These are phyloP conservation scores for Lingula anatina DNA, from an alignment of 2,888 invertebrate species.

Conservation along the genomic window DNA sequence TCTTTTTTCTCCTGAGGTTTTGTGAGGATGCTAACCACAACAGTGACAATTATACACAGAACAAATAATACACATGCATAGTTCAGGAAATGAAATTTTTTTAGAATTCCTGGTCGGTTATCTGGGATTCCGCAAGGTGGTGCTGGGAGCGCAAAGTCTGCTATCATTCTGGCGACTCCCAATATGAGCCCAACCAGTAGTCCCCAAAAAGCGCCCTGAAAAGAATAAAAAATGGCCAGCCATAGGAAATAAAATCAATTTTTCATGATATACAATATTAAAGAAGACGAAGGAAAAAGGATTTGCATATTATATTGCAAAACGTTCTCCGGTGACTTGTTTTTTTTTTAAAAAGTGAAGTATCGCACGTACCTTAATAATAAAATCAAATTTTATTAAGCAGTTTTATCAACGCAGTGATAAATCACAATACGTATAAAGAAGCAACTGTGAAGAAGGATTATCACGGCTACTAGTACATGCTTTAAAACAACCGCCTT, in stretches of 20 bases:
- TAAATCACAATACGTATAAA: too few relatives aligned
- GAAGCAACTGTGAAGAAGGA: too few relatives aligned
- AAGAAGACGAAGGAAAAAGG: too few relatives aligned
- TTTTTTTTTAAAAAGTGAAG: too few relatives aligned
- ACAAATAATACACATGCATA: slow-evolving; percentile 54
- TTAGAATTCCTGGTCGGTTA: slow-evolving; percentile 17
- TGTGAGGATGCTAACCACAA: slow-evolving; percentile 51
- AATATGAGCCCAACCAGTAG: slow-evolving; percentile 54
- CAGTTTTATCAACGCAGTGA: too few relatives aligned
- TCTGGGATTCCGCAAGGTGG: slow-evolving; percentile 45
- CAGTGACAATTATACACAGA: slow-evolving; percentile 40
- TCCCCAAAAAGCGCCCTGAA: slow-evolving; percentile 57
- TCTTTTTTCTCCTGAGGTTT: slow-evolving; percentile 46
- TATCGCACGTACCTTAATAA: too few relatives aligned
- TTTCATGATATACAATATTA: too few relatives aligned
- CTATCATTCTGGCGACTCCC: slow-evolving; percentile 50
- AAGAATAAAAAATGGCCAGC: neutral
- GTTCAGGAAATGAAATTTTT: slow-evolving; percentile 46
- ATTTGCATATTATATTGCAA: too few relatives aligned
- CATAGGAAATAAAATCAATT: neutral
- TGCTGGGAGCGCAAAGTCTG: slow-evolving; percentile 52
- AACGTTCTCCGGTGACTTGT: too few relatives aligned
- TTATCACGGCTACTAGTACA: too few relatives aligned
- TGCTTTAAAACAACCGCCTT: too few relatives aligned
- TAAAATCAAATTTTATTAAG: too few relatives aligned